A percentile compares a stretch with the other conserved stretches of the same genome.
These are phyloP conservation scores for Barypeithes pellucidus DNA, from an alignment of 2,888 invertebrate species.

Conservation along the genomic window DNA sequence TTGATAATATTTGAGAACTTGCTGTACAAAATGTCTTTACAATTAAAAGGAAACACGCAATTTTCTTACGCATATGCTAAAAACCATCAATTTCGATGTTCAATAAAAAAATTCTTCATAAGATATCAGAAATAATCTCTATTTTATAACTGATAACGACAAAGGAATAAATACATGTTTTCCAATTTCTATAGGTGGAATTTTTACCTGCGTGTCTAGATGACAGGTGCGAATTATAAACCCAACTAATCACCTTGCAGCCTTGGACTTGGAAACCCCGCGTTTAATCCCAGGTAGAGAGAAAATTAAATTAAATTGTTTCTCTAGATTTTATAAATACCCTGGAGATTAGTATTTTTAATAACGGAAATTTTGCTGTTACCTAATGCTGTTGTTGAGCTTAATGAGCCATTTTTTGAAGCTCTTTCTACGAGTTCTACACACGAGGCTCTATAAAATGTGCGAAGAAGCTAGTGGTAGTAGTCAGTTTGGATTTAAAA, in stretches of 20 bases:
- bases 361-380: neutral
- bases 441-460: too few relatives aligned
- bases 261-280: constrained; percentile 31
- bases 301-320: constrained; percentile 4
- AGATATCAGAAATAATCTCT: too few relatives aligned
- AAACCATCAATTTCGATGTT: too few relatives aligned
- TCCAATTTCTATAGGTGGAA: constrained; percentile 2
- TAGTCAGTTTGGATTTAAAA: too few relatives aligned
- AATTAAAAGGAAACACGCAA: too few relatives aligned
- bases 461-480: too few relatives aligned
- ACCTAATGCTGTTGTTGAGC: too few relatives aligned
- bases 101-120: too few relatives aligned
- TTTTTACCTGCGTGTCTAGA: constrained; percentile 35
- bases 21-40: too few relatives aligned
- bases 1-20: constrained; percentile 4
- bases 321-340: constrained; percentile 7
- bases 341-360: neutral
- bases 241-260: constrained; percentile 35
- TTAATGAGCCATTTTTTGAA: too few relatives aligned
- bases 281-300: neutral
- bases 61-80: too few relatives aligned
- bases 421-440: too few relatives aligned
- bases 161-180: neutral
- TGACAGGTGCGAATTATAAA: constrained; percentile 41
- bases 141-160: neutral